Percentiles rank a stretch among this genome's conserved stretches.
phyloP scores from a whole-genome alignment of 2,888 invertebrate genomes.

The Acanthosoma haemorrhoidale region DNA sequence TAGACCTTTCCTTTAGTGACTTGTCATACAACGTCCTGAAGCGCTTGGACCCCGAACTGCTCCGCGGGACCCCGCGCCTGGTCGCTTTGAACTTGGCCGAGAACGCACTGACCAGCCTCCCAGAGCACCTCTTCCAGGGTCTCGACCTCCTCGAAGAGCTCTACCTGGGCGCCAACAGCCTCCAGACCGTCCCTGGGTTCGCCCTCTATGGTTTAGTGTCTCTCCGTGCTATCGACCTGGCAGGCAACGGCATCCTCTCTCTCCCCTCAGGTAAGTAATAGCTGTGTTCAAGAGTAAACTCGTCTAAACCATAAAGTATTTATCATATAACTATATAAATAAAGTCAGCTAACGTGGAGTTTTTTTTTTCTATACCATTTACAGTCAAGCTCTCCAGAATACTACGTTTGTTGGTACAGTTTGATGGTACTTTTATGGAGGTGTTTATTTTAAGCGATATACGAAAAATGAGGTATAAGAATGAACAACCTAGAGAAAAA shows the following conservation, averaged over 20 bases:
- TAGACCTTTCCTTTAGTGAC: constrained; percentile 49
- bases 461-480: no score
- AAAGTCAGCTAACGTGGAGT: no score
- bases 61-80: constrained; percentile 55
- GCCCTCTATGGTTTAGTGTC: constrained; percentile 54
- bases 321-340: no score
- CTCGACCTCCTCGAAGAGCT: constrained; percentile 59
- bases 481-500: no score
- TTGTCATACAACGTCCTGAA: constrained; percentile 61
- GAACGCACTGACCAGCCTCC: constrained; percentile 57
- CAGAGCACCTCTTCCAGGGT: constrained; percentile 55
- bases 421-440: no score
- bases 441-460: no score
- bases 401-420: no score
- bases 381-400: no score
- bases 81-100: constrained; percentile 62
- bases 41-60: constrained; percentile 54
- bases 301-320: no score
- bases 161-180: constrained; percentile 63
- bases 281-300: no score
- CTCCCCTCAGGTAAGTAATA: constrained; percentile 54
- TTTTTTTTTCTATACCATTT: no score
- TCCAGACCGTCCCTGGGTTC: constrained; percentile 55
- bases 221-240: constrained; percentile 60
- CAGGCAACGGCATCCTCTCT: constrained; percentile 61